Evolutionary conservation across 1,140 invertebrate genomes (phyloP).

Genomic region (Temnothorax nylanderi): DNA sequence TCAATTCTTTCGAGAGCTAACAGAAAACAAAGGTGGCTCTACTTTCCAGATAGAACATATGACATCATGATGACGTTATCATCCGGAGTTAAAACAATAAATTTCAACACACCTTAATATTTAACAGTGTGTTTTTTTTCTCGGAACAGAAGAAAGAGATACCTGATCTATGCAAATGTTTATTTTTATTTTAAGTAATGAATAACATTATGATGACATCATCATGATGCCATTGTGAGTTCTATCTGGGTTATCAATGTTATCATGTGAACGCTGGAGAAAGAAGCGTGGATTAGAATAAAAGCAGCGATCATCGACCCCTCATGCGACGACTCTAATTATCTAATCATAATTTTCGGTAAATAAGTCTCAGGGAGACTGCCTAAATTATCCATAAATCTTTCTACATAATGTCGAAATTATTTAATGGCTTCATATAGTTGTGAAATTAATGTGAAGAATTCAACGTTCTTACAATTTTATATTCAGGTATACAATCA

Average conservation of each 20-base stretch:
- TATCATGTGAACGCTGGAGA: not conserved
- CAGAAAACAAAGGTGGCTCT: not conserved
- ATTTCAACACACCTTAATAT: too few species aligned
- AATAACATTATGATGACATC: too few species aligned
- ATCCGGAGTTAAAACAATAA: too few species aligned
- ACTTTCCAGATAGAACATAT: not conserved
- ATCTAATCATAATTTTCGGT: not conserved
- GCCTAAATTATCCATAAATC: too few species aligned
- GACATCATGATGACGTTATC: too few species aligned
- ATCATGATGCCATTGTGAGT: too few species aligned
- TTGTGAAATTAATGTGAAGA: not conserved
- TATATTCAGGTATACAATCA: not conserved
- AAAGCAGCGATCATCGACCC: not conserved
- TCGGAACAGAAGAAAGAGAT: too few species aligned
- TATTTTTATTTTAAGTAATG: too few species aligned
- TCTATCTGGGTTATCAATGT: too few species aligned
- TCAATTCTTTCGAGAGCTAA: not conserved
- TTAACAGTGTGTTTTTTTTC: too few species aligned
- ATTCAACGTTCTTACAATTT: not conserved
- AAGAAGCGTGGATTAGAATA: not conserved
- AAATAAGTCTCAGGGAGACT: not conserved
- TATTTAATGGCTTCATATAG: too few species aligned
- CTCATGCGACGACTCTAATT: not conserved
- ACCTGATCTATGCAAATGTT: too few species aligned
- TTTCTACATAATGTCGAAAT: not conserved